Evolutionary conservation across 2,797 vertebrate genomes (phyloP).

Genomic region (Falco cherrug): DNA sequence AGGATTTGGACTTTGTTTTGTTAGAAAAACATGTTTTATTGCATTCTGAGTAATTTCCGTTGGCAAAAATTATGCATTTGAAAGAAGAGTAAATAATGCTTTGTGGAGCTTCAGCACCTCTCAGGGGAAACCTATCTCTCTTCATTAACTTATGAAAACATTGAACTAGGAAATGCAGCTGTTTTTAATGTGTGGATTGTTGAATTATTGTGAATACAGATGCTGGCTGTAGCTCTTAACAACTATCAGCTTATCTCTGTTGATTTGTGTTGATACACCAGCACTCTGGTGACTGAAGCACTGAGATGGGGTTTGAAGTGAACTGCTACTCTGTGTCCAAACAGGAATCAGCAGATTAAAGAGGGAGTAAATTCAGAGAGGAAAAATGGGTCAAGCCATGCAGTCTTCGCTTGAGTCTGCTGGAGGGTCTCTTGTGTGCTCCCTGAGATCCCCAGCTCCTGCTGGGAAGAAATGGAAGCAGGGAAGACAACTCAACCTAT

Average conservation of each 20-base stretch:
- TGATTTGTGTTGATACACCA: neutral
- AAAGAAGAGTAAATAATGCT: constrained; percentile 9
- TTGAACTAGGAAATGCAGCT: neutral
- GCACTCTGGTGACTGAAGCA: accelerated
- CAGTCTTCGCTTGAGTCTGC: accelerated
- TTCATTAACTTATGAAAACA: constrained; percentile 19
- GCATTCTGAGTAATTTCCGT: constrained; percentile 46
- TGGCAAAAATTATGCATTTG: neutral
- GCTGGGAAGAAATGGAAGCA: neutral
- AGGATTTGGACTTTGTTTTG: neutral
- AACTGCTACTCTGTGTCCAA: neutral
- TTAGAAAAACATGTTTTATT: constrained; percentile 58
- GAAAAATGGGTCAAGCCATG: neutral
- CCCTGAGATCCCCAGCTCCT: neutral
- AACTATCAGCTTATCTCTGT: neutral
- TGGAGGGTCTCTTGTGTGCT: neutral
- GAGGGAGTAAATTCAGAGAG: neutral
- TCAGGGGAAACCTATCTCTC: constrained; percentile 7
- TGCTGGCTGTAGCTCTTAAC: neutral
- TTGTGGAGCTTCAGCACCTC: neutral
- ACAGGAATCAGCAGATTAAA: neutral
- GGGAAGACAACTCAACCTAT: neutral
- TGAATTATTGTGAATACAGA: neutral
- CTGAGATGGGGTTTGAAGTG: neutral
- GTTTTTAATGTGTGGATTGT: neutral